Evolutionary conservation across 2,113 vertebrate genomes (phyloP), one percentile per base, ranked within the genome.

Genomic region (Gymnobelideus leadbeateri): DNA sequence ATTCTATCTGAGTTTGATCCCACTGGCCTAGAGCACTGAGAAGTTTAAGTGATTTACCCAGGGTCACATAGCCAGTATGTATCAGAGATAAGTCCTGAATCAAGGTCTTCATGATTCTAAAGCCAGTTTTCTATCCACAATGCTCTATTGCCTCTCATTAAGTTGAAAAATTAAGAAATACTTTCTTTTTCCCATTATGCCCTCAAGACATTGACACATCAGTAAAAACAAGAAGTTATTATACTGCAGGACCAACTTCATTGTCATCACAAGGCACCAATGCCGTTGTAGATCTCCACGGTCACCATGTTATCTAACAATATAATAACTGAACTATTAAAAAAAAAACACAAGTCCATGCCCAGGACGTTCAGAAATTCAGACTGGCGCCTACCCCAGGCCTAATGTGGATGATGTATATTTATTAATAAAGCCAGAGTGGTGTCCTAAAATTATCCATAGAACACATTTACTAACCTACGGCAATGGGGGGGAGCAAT

Each of bases 361-460:
- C 49, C 6, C 0, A 94, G 43, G 91, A 97, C 95, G 93, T 97
- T 14, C 89, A 2, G 31, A 93, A 96, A 49, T 55, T 89, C 19
- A 57, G 0, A 93, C 96, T 37, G 52, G 89, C 92, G 92, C 77
- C 94, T 93, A 96, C 96, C 95, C 46, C 51, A 6, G 97, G 97
- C 97, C 57, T 93, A 93, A 94, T 21, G 93, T 24, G 2, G 96
- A 92, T 95, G 98, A 98, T 94, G 95, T 94, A 97, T 98, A 21
- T 96, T 98, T 96, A 97, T 98, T 98, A 98, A 98, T 98, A 98
- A 98, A 98, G 92, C 97, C 98, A 25, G 91, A 96, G 95, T 96
- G 46, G 89, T 61, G 97, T 98, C 97, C 98, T 84, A 96, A 97
- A 98, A 98, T 98, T 97, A 99, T 97, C 98, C 92, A 97, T 6